Evolutionary conservation across 2,797 vertebrate species (phyloP).

Genomic region (Mormyrus hasselquistii): DNA sequence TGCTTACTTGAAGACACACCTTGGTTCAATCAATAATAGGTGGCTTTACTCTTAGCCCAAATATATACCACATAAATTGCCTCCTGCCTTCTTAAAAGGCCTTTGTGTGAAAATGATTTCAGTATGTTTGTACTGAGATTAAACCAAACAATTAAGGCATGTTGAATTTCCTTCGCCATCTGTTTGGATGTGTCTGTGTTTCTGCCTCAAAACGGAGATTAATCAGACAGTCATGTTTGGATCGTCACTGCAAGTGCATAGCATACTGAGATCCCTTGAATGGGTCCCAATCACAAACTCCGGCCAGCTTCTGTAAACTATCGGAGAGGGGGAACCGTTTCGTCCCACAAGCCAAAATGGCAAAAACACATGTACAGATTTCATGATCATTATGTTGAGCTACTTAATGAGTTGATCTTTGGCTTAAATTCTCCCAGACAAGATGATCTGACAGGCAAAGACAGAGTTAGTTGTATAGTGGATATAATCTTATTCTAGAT

Average conservation of each 20-base stretch:
- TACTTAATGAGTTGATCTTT: conserved; percentile 50
- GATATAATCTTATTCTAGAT: conserved; percentile 37
- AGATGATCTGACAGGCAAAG: conserved; percentile 32
- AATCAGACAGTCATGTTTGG: conserved; percentile 44
- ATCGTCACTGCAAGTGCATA: conserved; percentile 35
- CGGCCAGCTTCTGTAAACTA: conserved; percentile 39
- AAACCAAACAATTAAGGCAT: conserved; percentile 67
- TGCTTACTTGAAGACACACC: conserved; percentile 18
- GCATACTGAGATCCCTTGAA: conserved; percentile 28
- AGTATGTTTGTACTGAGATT: conserved; percentile 70
- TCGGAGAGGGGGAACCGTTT: conserved; percentile 24
- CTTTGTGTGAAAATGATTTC: conserved; percentile 62
- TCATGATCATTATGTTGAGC: conserved; percentile 49
- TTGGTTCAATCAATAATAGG: conserved; percentile 10
- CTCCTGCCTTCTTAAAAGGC: conserved; percentile 23
- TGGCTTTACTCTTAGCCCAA: conserved; percentile 22
- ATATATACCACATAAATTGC: conserved; percentile 30
- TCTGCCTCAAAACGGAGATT: conserved; percentile 51
- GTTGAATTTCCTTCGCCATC: conserved; percentile 60
- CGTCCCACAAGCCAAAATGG: conserved; percentile 43
- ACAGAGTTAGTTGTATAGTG: conserved; percentile 41
- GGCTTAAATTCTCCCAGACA: conserved; percentile 37
- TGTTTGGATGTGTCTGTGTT: conserved; percentile 58
- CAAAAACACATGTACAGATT: conserved; percentile 47
- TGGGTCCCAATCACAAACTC: conserved; percentile 37